phyloP scores from a whole-genome alignment of 2,113 vertebrate genomes.

The Sphyrna mokarran region DNA sequence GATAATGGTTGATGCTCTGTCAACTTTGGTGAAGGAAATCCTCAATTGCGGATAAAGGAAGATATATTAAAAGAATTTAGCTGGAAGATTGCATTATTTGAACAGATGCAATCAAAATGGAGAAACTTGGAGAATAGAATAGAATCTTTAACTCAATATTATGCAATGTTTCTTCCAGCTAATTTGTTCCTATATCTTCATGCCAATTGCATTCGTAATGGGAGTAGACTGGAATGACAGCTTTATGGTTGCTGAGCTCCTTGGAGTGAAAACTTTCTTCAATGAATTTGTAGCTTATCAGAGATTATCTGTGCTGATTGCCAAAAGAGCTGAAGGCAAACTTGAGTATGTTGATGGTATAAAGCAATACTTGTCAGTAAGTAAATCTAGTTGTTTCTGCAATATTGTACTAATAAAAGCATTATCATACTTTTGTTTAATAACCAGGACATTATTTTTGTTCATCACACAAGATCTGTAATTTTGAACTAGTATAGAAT shows the following conservation, averaged over 20 bases:
- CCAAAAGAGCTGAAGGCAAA: slow-evolving; percentile 58
- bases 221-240: slow-evolving; percentile 82
- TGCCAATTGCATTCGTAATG: slow-evolving; percentile 84
- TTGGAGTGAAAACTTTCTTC: slow-evolving; percentile 80
- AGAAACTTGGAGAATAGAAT: background rate
- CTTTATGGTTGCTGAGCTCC: slow-evolving; percentile 72
- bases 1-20: too few relatives aligned
- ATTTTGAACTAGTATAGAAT: background rate
- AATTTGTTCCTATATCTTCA: slow-evolving; percentile 77
- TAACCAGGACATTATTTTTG: background rate
- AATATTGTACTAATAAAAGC: background rate
- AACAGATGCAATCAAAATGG: background rate
- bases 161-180: slow-evolving; percentile 52
- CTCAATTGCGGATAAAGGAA: too few relatives aligned
- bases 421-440: background rate
- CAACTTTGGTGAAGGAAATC: too few relatives aligned
- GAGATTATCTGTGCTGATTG: slow-evolving; percentile 63
- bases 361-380: slow-evolving; percentile 73
- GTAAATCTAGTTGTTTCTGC: slow-evolving; percentile 44
- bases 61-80: too few relatives aligned
- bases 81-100: background rate
- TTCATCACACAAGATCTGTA: background rate
- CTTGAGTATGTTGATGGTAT: slow-evolving; percentile 63
- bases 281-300: slow-evolving; percentile 83
- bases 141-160: background rate